Conservation (phyloP, 1,140 invertebrate genomes). For the Drosophila lowei region DNA sequence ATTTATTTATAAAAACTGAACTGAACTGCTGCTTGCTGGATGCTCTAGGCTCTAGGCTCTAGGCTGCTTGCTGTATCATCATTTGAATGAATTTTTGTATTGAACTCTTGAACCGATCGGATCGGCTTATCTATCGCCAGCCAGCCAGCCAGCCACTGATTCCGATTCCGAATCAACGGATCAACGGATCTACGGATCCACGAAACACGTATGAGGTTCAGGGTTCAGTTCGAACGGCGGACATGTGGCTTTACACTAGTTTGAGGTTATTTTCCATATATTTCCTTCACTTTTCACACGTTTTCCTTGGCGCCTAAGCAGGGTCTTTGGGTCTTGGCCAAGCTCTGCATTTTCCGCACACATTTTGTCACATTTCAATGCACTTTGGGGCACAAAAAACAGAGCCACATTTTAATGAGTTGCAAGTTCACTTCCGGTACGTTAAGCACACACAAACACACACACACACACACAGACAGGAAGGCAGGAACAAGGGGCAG, state of each 20-base stretch:
- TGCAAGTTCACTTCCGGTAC: constrained; percentile 65
- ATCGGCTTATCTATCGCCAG: constrained; percentile 25
- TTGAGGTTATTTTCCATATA: constrained; percentile 54
- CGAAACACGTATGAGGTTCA: constrained; percentile 30
- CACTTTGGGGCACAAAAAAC: constrained; percentile 27
- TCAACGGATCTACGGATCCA: constrained; percentile 2
- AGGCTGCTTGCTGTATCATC: constrained; percentile 20
- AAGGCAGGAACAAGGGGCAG: constrained; percentile 4
- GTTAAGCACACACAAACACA: constrained; percentile 44
- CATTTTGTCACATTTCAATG: constrained; percentile 45
- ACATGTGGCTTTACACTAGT: constrained; percentile 44
- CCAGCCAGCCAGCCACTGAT: constrained; percentile 19
- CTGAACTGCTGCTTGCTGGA: constrained; percentile 20
- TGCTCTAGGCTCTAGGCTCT: not conserved
- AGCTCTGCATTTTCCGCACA: constrained; percentile 27
- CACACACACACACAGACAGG: not conserved
- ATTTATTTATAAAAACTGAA: constrained; percentile 34
- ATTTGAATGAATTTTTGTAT: constrained; percentile 8
- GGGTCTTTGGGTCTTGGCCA: constrained; percentile 1
- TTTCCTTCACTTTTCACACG: not conserved
- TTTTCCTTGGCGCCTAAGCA: constrained; percentile 7
- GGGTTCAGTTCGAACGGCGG: constrained; percentile 33
- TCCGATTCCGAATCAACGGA: constrained; percentile 10
- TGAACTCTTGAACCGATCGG: constrained; percentile 70
- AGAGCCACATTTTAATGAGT: constrained; percentile 43